These are phyloP conservation scores for Thryonomys swinderianus DNA, from an alignment of 2,113 vertebrate species.

Conservation along the genomic window DNA sequence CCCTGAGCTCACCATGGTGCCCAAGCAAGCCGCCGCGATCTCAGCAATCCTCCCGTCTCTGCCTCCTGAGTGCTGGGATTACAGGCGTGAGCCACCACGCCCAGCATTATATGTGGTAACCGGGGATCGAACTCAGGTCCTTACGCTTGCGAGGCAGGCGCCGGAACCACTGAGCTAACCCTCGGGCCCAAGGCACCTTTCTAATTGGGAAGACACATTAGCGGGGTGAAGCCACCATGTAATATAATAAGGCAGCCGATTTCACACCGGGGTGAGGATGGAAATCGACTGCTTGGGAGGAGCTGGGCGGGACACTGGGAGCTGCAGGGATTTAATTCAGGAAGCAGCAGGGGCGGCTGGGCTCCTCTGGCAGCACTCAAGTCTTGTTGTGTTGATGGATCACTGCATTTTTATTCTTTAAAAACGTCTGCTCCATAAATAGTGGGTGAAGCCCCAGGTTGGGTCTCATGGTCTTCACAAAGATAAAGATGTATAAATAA, in stretches of 20 bases:
- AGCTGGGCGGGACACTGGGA: neutral
- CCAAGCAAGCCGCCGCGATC: too few relatives aligned
- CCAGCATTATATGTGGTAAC: too few relatives aligned
- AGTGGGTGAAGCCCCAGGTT: conserved; percentile 55
- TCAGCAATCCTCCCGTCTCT: too few relatives aligned
- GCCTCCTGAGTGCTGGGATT: too few relatives aligned
- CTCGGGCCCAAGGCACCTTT: conserved; percentile 74
- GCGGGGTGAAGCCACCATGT: conserved; percentile 51
- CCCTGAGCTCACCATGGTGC: too few relatives aligned
- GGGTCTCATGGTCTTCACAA: conserved; percentile 52
- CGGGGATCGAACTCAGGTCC: too few relatives aligned
- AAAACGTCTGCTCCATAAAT: conserved; percentile 66
- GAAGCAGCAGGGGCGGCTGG: neutral
- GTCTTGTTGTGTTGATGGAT: conserved; percentile 69
- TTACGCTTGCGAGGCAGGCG: too few relatives aligned
- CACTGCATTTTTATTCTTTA: conserved; percentile 80
- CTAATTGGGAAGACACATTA: conserved; percentile 78
- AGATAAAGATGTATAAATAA: conserved; percentile 20
- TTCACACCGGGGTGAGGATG: neutral
- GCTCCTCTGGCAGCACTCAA: conserved; percentile 68
- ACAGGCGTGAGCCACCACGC: too few relatives aligned
- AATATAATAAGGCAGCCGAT: conserved; percentile 63
- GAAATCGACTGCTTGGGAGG: neutral
- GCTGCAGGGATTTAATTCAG: conserved; percentile 47
- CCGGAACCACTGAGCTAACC: too few relatives aligned